Conservation (phyloP, 2,888 invertebrate species). For the Chloroclysta siterata region DNA sequence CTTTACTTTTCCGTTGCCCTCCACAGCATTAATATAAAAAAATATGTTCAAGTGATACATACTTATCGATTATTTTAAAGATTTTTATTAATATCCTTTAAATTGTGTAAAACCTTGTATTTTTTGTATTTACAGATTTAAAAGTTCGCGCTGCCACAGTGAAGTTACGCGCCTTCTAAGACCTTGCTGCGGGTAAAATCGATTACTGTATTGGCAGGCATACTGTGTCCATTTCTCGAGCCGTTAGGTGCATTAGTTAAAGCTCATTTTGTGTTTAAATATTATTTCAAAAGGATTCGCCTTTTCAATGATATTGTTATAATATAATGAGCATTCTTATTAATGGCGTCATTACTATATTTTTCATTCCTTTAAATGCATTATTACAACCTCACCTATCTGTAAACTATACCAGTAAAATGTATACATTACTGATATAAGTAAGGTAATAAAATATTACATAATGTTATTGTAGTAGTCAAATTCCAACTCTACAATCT, state of each 20-base stretch:
- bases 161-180: conserved; percentile 69
- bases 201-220: conserved; percentile 74
- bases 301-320: conserved; percentile 25
- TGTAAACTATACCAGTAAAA: conserved; percentile 12
- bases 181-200: conserved; percentile 78
- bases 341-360: conserved; percentile 19
- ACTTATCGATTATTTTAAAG: too few species aligned
- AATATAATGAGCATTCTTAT: conserved; percentile 25
- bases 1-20: too few species aligned
- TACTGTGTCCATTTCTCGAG: conserved; percentile 69
- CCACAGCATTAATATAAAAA: too few species aligned
- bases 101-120: neutral
- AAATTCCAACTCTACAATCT: conserved; percentile 19
- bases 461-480: conserved; percentile 12
- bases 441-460: conserved; percentile 2
- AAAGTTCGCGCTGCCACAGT: conserved; percentile 61
- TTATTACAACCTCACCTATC: conserved; percentile 4
- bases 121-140: conserved; percentile 64
- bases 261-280: conserved; percentile 51
- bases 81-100: too few species aligned
- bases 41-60: too few species aligned
- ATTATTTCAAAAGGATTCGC: conserved; percentile 22
- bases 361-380: conserved; percentile 22
- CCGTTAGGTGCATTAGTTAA: conserved; percentile 77
- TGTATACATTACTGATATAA: conserved; percentile 11